phyloP scores from a whole-genome alignment of 2,113 vertebrate genomes.

The Lamprotornis superbus region DNA sequence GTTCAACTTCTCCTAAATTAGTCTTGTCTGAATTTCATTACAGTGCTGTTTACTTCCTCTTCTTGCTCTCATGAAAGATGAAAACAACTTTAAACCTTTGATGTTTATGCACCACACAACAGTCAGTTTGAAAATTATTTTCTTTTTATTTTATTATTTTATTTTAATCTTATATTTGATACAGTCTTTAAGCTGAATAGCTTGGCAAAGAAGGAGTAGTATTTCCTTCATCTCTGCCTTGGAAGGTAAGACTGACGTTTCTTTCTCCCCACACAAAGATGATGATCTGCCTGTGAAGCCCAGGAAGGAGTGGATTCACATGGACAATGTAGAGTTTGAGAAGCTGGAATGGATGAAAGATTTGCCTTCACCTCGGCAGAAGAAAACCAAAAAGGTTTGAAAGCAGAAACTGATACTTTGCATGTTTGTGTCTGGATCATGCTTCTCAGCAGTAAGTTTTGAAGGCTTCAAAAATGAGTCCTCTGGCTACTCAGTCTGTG shows the following conservation, averaged over 20 bases:
- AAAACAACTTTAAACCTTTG: conserved; percentile 37
- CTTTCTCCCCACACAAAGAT: neutral
- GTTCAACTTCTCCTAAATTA: conserved; percentile 38
- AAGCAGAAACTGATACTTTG: neutral
- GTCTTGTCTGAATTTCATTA: conserved; percentile 40
- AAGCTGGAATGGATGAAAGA: conserved; percentile 95
- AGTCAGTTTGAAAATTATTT: neutral
- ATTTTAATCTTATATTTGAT: neutral
- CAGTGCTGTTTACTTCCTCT: conserved; percentile 9
- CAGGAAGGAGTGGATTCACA: conserved; percentile 90
- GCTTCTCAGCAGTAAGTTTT: neutral
- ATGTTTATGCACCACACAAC: conserved; percentile 10
- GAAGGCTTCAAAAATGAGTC: neutral
- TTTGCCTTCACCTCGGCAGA: conserved; percentile 78
- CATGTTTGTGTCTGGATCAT: neutral
- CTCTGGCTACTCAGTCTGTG: neutral
- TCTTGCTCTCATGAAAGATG: conserved; percentile 9
- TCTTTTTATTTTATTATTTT: neutral
- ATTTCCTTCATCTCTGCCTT: neutral
- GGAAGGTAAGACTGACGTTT: neutral
- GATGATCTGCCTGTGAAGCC: conserved; percentile 82
- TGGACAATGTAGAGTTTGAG: conserved; percentile 89
- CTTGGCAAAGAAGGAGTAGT: neutral
- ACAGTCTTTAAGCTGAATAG: neutral
- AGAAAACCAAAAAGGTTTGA: conserved; percentile 84